Conservation (phyloP, 2,797 vertebrate genomes). For the Monodelphis domestica region DNA sequence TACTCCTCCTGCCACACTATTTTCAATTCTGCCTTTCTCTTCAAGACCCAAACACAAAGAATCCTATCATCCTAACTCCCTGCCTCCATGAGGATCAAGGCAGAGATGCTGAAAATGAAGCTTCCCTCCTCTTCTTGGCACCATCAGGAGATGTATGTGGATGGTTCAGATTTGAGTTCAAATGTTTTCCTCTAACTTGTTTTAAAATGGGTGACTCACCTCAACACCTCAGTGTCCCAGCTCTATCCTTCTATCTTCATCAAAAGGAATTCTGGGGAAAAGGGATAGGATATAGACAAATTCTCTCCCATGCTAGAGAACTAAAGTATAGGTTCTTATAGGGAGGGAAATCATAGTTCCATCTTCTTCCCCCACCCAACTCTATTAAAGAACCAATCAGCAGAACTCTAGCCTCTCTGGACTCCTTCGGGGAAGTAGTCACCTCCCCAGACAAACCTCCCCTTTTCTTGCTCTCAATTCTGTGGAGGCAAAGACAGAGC, state of each 20-base stretch:
- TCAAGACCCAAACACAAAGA: conserved; percentile 42
- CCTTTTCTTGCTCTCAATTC: background rate
- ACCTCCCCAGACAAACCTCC: background rate
- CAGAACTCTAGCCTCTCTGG: background rate
- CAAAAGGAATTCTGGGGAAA: background rate
- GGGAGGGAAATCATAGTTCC: background rate
- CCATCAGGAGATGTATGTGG: background rate
- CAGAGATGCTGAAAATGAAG: background rate
- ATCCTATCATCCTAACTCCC: background rate
- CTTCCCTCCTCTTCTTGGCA: background rate
- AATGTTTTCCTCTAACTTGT: background rate
- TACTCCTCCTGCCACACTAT: background rate
- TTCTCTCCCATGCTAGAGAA: conserved; percentile 25
- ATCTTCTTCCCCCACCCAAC: background rate
- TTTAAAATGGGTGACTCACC: conserved; percentile 50
- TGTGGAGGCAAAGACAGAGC: background rate
- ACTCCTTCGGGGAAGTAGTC: background rate
- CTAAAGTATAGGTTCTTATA: background rate
- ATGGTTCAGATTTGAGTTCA: background rate
- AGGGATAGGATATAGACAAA: background rate
- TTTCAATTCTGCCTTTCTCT: conserved; percentile 10
- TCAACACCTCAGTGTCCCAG: conserved; percentile 18
- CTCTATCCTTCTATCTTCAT: background rate
- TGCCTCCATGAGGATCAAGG: background rate
- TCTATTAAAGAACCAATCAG: background rate